These are phyloP conservation scores for Agriopis marginaria DNA, from an alignment of 2,888 invertebrate species.

Conservation along the genomic window DNA sequence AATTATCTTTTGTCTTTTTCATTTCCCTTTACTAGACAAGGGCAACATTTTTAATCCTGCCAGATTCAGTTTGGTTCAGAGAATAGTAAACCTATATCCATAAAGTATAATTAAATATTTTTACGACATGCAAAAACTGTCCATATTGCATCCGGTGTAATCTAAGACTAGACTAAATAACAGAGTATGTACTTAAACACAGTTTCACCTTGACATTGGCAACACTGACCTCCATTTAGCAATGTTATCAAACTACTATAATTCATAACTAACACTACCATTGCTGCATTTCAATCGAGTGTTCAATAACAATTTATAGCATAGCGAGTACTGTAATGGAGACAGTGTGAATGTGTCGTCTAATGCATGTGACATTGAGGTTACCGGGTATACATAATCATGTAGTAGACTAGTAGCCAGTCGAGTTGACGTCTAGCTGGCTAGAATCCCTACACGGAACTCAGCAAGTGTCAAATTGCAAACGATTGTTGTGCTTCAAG, in stretches of 20 bases:
- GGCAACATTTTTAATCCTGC: too few relatives aligned
- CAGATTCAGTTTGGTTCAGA: too few relatives aligned
- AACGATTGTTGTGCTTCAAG: slow-evolving; percentile 39
- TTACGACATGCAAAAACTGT: background rate
- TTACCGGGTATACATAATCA: slow-evolving; percentile 28
- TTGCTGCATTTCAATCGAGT: slow-evolving; percentile 16
- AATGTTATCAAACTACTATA: slow-evolving; percentile 17
- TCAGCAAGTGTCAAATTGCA: slow-evolving; percentile 58
- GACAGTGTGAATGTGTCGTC: slow-evolving; percentile 21
- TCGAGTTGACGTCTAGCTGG: slow-evolving; percentile 56
- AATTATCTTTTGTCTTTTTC: too few relatives aligned
- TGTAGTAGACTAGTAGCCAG: slow-evolving; percentile 1
- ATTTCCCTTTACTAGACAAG: too few relatives aligned
- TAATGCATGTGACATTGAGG: slow-evolving; percentile 32
- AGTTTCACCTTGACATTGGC: slow-evolving; percentile 47
- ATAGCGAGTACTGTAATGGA: slow-evolving; percentile 26
- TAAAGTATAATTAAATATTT: too few relatives aligned
- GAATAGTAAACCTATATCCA: too few relatives aligned
- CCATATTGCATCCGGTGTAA: slow-evolving; percentile 1
- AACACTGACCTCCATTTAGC: slow-evolving; percentile 40
- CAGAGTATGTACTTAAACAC: slow-evolving; percentile 42
- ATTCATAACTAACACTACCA: slow-evolving; percentile 3
- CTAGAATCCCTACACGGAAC: slow-evolving; percentile 75
- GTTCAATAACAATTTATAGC: slow-evolving; percentile 1
- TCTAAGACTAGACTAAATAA: slow-evolving; percentile 47